Evolutionary conservation across 2,113 vertebrate species (phyloP).

Genomic region (Bos taurus): ARS-UCD2.0 NC_037330.1:46437001-46437500

Average conservation of each 20-base stretch:
- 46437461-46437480: not conserved
- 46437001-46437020: not conserved
- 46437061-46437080: not conserved
- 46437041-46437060: not conserved
- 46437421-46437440: not conserved
- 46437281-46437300: not conserved
- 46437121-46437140: not conserved
- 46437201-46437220: not conserved
- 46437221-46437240: not conserved
- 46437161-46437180: not conserved
- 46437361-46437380: not conserved
- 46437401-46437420: not conserved
- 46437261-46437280: not conserved
- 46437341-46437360: not conserved
- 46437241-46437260: not conserved
- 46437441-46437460: not conserved
- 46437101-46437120: not conserved
- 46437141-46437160: not conserved
- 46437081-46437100: not conserved
- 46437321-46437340: not conserved
- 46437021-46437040: not conserved
- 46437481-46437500: not conserved
- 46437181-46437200: not conserved
- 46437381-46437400: not conserved
- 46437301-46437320: not conserved